Conservation (phyloP, 2,113 vertebrate genomes). For the Archilochus colubris region DNA sequence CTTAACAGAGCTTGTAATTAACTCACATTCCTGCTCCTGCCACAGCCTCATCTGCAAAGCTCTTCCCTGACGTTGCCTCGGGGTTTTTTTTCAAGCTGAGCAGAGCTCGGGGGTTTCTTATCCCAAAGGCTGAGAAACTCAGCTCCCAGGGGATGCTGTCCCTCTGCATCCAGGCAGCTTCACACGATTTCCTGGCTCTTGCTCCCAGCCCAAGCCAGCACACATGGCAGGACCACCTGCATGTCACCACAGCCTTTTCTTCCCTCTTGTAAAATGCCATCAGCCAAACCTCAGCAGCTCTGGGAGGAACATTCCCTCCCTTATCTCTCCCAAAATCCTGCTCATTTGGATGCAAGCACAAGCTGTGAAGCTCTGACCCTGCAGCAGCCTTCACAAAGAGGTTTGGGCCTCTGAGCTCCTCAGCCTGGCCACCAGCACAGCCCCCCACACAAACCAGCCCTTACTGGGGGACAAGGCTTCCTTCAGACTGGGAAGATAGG, state of each 20-base stretch:
- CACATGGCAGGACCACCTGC: neutral
- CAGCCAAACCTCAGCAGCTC: neutral
- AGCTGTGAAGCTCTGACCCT: neutral
- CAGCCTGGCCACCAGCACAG: rapidly evolving
- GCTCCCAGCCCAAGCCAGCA: neutral
- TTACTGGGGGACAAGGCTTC: neutral
- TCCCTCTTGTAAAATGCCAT: neutral
- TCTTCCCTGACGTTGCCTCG: rapidly evolving
- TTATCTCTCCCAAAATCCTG: slow-evolving; percentile 2
- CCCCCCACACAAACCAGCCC: neutral
- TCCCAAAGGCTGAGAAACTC: neutral
- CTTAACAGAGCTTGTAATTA: neutral
- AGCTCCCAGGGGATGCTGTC: neutral
- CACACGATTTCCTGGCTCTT: neutral
- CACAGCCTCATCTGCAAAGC: neutral
- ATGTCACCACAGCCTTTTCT: neutral
- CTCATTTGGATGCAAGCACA: neutral
- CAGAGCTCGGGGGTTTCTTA: neutral
- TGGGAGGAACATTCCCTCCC: neutral
- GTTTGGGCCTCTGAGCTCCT: neutral
- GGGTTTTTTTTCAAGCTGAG: neutral
- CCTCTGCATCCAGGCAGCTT: neutral
- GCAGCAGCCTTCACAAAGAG: neutral
- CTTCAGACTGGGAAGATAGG: neutral
- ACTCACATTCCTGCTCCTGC: neutral